Percentiles rank a stretch among this genome's conserved stretches.
phyloP scores from a whole-genome alignment of 2,113 vertebrate genomes.

The Vireo altiloquus region DNA sequence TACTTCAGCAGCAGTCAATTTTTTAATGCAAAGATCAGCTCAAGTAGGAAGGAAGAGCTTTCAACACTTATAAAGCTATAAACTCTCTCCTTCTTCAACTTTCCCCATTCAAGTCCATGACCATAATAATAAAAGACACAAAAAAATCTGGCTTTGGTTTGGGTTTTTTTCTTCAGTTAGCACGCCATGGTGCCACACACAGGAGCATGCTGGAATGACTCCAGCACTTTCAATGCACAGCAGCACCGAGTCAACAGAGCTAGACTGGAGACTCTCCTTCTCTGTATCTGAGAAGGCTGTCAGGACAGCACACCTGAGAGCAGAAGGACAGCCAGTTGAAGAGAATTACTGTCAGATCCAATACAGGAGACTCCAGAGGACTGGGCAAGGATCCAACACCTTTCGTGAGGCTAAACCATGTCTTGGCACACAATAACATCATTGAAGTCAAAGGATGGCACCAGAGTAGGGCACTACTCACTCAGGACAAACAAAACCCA shows the following conservation, averaged over 20 bases:
- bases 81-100: background rate
- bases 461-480: background rate
- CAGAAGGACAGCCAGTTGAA: background rate
- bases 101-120: background rate
- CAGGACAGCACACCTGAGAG: background rate
- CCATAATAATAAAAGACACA: background rate
- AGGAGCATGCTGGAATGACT: background rate
- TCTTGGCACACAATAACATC: accelerated
- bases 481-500: background rate
- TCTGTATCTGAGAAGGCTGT: background rate
- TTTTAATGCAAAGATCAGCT: background rate
- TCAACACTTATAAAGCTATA: background rate
- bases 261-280: background rate
- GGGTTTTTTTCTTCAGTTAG: background rate
- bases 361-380: background rate
- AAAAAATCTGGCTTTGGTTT: background rate
- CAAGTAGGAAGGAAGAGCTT: background rate
- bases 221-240: background rate
- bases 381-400: background rate
- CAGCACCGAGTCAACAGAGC: background rate
- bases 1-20: background rate
- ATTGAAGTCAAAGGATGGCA: background rate
- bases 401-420: accelerated
- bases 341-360: background rate
- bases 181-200: background rate